Percentiles rank a stretch among this genome's conserved stretches.
Evolutionary conservation across 2,797 vertebrate species (phyloP).

Genomic region (Melanotaenia pygmaea): DNA sequence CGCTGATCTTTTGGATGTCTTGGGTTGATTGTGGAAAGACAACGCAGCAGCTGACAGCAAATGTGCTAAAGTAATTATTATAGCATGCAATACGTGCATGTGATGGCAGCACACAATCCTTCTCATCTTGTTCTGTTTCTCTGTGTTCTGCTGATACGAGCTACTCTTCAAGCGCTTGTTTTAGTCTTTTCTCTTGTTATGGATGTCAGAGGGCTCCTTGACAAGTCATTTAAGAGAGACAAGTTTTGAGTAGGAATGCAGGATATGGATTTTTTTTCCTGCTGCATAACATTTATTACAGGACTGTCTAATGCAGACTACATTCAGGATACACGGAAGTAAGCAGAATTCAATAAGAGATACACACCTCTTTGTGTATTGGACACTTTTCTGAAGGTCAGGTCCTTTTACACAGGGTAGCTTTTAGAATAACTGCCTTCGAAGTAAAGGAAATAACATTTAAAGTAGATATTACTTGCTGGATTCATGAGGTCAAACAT

Average conservation of each 20-base stretch:
- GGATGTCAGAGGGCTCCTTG: slow-evolving; percentile 46
- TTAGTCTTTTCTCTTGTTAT: slow-evolving; percentile 46
- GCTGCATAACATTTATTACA: slow-evolving; percentile 49
- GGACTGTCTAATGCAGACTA: slow-evolving; percentile 26
- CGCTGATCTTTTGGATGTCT: slow-evolving; percentile 44
- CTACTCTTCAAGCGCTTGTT: slow-evolving; percentile 36
- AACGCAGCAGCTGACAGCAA: slow-evolving; percentile 53
- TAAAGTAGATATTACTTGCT: slow-evolving; percentile 48
- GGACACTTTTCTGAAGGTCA: slow-evolving; percentile 51
- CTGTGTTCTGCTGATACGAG: slow-evolving; percentile 23
- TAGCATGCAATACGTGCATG: slow-evolving; percentile 35
- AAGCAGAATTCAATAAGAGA: slow-evolving; percentile 22
- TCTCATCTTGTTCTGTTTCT: slow-evolving; percentile 11
- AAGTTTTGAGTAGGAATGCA: slow-evolving; percentile 45
- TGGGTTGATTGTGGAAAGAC: slow-evolving; percentile 42
- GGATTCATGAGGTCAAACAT: slow-evolving; percentile 50
- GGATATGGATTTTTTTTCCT: slow-evolving; percentile 51
- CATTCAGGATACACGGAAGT: slow-evolving; percentile 31
- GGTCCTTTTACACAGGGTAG: slow-evolving; percentile 11
- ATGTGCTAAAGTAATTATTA: slow-evolving; percentile 57
- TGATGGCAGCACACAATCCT: slow-evolving; percentile 29
- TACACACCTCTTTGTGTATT: slow-evolving; percentile 1
- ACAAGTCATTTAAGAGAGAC: slow-evolving; percentile 49
- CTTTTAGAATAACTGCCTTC: slow-evolving; percentile 44
- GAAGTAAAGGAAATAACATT: slow-evolving; percentile 41